Evolutionary conservation across 2,113 vertebrate genomes (phyloP).

Genomic region (Poecilia latipinna): DNA sequence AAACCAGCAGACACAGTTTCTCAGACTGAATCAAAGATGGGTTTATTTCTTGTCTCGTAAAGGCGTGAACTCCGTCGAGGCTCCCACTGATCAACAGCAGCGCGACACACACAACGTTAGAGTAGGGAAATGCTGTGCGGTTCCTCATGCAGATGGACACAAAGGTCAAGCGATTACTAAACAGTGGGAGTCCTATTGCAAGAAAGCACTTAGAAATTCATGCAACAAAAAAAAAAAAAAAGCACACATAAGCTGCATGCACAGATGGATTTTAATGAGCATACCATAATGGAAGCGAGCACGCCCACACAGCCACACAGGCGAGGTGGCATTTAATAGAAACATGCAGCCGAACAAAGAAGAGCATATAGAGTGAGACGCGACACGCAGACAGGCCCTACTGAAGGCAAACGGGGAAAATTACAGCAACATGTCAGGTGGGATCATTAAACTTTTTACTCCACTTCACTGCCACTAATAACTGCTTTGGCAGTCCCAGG

Average conservation of each 20-base stretch:
- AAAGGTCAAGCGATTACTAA: conserved; percentile 21
- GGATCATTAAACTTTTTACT: not conserved
- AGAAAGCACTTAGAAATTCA: conserved; percentile 15
- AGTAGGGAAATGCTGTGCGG: not conserved
- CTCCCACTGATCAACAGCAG: conserved; percentile 3
- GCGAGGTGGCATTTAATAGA: conserved; percentile 13
- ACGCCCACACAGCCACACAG: conserved; percentile 13
- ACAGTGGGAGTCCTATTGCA: conserved; percentile 1
- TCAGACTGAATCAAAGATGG: conserved; percentile 28
- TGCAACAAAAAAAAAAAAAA: not conserved
- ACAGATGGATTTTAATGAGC: conserved; percentile 37
- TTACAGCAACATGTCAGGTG: not conserved
- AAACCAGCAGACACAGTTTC: conserved; percentile 25
- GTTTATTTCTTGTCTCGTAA: conserved; percentile 1
- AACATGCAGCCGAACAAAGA: conserved; percentile 30
- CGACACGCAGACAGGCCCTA: not conserved
- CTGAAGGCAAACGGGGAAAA: conserved; percentile 3
- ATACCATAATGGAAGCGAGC: conserved; percentile 1
- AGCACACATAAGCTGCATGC: not conserved
- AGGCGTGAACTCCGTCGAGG: conserved; percentile 2
- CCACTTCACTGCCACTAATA: not conserved
- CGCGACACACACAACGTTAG: not conserved
- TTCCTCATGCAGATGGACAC: conserved; percentile 18
- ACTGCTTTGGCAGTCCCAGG: not conserved
- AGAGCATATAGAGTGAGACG: not conserved